Conservation (phyloP, 2,888 invertebrate species). For the Chymomyza procnemis region DNA sequence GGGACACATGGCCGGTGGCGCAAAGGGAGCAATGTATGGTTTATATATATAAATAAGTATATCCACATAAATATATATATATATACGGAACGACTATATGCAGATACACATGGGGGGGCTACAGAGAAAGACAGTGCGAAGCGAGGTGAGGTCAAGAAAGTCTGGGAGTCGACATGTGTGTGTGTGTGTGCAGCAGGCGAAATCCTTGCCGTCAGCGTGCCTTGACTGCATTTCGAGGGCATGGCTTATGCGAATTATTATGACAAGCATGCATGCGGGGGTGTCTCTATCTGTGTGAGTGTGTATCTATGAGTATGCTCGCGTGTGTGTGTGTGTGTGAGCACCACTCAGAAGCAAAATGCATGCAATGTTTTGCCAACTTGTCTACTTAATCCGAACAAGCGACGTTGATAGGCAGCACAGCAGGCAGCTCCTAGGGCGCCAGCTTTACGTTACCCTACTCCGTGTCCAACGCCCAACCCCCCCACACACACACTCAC, state of each 20-base stretch:
- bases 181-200: constrained; percentile 32
- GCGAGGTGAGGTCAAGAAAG: neutral
- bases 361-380: constrained; percentile 51
- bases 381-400: constrained; percentile 63
- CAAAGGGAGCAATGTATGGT: constrained; percentile 30
- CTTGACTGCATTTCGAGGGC: constrained; percentile 20
- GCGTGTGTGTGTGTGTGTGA: neutral
- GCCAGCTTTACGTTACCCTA: neutral
- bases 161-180: neutral
- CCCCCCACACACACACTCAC: too few relatives aligned
- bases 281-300: neutral
- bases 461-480: neutral
- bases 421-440: neutral
- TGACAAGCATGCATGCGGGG: constrained; percentile 36
- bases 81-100: constrained; percentile 3
- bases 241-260: constrained; percentile 20
- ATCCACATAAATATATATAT: neutral
- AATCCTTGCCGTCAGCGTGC: constrained; percentile 30
- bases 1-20: neutral
- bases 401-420: constrained; percentile 42
- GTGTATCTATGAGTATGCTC: neutral
- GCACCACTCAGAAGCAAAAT: neutral
- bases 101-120: neutral
- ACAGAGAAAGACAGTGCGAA: neutral
- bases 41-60: constrained; percentile 8